Evolutionary conservation across 2,888 invertebrate species (phyloP).

Genomic region (Dromius quadrimaculatus): DNA sequence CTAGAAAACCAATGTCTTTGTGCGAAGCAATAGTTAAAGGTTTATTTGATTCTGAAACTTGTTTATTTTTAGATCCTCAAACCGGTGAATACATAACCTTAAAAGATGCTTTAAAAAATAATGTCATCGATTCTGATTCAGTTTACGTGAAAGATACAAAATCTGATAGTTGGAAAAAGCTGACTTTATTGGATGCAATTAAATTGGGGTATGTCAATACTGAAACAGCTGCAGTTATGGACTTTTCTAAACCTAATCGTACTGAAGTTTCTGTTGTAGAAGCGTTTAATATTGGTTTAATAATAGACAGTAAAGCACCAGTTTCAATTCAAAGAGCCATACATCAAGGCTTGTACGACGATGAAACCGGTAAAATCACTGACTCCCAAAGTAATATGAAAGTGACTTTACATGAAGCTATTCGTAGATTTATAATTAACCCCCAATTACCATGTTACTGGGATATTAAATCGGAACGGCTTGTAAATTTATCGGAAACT

Average conservation of each 20-base stretch:
- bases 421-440: constrained; percentile 83
- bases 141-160: constrained; percentile 85
- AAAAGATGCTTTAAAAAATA: constrained; percentile 83
- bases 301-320: constrained; percentile 85
- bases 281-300: constrained; percentile 83
- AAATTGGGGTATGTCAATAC: constrained; percentile 81
- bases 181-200: constrained; percentile 84
- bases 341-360: constrained; percentile 88
- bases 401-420: constrained; percentile 86
- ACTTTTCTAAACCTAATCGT: constrained; percentile 73
- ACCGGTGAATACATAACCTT: constrained; percentile 83
- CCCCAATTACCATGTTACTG: constrained; percentile 85
- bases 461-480: constrained; percentile 79
- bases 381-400: constrained; percentile 84
- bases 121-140: constrained; percentile 86
- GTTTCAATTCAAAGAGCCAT: constrained; percentile 87
- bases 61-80: constrained; percentile 85
- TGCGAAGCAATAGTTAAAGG: constrained; percentile 86
- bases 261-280: constrained; percentile 79
- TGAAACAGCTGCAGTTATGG: constrained; percentile 77
- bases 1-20: constrained; percentile 83
- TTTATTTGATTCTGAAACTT: constrained; percentile 82
- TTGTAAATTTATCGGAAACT: constrained; percentile 82
- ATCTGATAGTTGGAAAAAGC: constrained; percentile 80
- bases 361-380: constrained; percentile 82